Conservation (phyloP, 2,797 vertebrate species). For the Gobio occitaniae region DNA sequence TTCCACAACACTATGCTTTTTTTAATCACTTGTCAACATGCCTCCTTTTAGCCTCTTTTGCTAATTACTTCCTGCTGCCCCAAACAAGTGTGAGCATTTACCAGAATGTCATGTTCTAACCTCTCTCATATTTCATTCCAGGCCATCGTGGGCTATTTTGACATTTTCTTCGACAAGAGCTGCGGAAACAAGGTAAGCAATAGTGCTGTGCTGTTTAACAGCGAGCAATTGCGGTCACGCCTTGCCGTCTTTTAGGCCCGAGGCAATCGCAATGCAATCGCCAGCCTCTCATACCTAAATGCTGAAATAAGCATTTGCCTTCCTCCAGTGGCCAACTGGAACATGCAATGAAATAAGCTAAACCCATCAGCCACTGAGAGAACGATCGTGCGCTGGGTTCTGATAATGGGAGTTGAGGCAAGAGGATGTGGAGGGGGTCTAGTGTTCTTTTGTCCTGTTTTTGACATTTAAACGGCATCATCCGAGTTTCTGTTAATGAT, state of each 20-base stretch:
- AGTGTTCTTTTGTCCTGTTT: background rate
- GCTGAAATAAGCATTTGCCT: constrained; percentile 78
- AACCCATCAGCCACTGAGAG: constrained; percentile 8
- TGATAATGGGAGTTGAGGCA: constrained; percentile 24
- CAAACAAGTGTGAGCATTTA: constrained; percentile 73
- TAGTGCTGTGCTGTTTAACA: constrained; percentile 68
- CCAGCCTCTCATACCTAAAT: constrained; percentile 69
- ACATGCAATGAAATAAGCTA: constrained; percentile 62
- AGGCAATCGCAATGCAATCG: constrained; percentile 73
- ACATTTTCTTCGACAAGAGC: constrained; percentile 92
- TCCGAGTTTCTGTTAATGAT: constrained; percentile 9
- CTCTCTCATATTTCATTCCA: constrained; percentile 65
- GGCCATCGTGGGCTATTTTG: constrained; percentile 96
- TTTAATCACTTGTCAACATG: background rate
- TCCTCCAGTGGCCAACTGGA: constrained; percentile 70
- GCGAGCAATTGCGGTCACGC: constrained; percentile 77
- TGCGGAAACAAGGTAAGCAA: constrained; percentile 88
- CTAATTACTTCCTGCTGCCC: constrained; percentile 45
- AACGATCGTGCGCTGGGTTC: constrained; percentile 48
- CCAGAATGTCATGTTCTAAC: constrained; percentile 70
- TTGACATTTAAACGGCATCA: background rate
- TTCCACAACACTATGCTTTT: background rate
- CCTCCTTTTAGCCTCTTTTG: constrained; percentile 23
- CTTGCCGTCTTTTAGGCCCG: constrained; percentile 70
- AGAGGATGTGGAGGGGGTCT: background rate